Evolutionary conservation across 92 coral and sea anemone species (phyloP), one percentile per base, ranked within the genome.

Genomic region (Siderastrea radians): DNA sequence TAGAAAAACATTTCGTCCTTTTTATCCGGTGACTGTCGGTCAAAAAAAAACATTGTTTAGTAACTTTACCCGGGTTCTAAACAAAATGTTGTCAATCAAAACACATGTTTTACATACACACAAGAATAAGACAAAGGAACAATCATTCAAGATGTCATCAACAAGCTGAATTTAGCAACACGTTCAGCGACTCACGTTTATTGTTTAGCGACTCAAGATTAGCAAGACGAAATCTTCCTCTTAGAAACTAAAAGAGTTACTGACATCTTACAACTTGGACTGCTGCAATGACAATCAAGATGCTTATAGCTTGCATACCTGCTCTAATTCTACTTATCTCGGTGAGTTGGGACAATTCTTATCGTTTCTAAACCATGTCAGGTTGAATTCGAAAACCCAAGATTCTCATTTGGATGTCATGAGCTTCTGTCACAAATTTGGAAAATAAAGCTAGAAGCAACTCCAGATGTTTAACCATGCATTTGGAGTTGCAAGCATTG

Each of bases 81-180:
- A 16, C 48, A 14, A 3, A 7, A 50, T 38, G 15, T 8, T 57
- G 65, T 75, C 80, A 58, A 58, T 75, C 80, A 75, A 6, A 55
- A 55, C 45, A 50, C 49, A 58, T 75, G 80, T 75, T 75, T 75
- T 54, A 57, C 64, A 75, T 75, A 75, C 80, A 75, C 13, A 6
- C 7, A 45, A 55, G 80, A 54, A 57, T 75, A 38, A 58, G 38
- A 75, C 77, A 73, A 73, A 73, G 53, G 50, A 54, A 74, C 26
- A 7, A 62, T 61, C 58, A 43, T 16, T 78, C 70, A 78, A 60
- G 66, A 60, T 77, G 82, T 51, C 48, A 79, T 64, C 59, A 79
- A 79, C 72, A 64, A 65, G 60, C 38, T 17, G 73, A 79, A 62
- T 79, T 65, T 79, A 65, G 74, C 72, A 65, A 64, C 84, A 65